Conservation (phyloP, 2,797 vertebrate genomes). For the Myripristis jacobus region DNA sequence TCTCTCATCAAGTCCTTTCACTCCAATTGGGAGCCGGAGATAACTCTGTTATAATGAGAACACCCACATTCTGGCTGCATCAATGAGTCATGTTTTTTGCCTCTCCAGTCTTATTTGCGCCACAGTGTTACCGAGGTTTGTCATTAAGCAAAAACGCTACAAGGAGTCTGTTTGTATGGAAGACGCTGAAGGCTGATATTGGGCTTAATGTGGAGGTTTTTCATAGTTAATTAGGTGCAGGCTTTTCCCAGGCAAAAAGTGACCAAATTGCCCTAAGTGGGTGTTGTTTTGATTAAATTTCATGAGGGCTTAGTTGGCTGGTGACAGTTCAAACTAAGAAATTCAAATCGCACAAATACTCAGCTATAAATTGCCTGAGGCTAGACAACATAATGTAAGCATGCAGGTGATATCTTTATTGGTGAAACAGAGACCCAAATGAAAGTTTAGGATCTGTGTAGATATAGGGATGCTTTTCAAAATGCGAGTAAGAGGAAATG, state of each 20-base stretch:
- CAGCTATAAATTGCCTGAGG: background rate
- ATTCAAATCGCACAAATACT: background rate
- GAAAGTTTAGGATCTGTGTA: background rate
- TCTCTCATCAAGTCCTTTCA: conserved; percentile 77
- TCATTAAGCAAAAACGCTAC: conserved; percentile 57
- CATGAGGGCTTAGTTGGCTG: conserved; percentile 30
- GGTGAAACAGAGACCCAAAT: conserved; percentile 10
- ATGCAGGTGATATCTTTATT: background rate
- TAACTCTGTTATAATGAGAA: conserved; percentile 77
- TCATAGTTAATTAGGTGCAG: conserved; percentile 59
- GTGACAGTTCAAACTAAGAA: conserved; percentile 12
- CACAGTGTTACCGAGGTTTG: conserved; percentile 60
- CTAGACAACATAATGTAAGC: conserved; percentile 1
- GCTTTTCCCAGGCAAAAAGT: conserved; percentile 37
- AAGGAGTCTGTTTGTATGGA: conserved; percentile 48
- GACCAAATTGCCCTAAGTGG: conserved; percentile 39
- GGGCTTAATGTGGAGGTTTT: conserved; percentile 40
- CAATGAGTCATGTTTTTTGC: conserved; percentile 68
- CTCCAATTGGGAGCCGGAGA: conserved; percentile 67
- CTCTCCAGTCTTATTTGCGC: conserved; percentile 59
- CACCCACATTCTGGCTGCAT: conserved; percentile 68
- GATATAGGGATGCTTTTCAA: background rate
- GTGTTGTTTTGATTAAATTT: conserved; percentile 57
- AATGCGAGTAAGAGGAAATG: conserved; percentile 2
- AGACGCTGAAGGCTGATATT: conserved; percentile 48